Conservation (phyloP, 2,797 vertebrate species). For the Ciconia nigra region DNA sequence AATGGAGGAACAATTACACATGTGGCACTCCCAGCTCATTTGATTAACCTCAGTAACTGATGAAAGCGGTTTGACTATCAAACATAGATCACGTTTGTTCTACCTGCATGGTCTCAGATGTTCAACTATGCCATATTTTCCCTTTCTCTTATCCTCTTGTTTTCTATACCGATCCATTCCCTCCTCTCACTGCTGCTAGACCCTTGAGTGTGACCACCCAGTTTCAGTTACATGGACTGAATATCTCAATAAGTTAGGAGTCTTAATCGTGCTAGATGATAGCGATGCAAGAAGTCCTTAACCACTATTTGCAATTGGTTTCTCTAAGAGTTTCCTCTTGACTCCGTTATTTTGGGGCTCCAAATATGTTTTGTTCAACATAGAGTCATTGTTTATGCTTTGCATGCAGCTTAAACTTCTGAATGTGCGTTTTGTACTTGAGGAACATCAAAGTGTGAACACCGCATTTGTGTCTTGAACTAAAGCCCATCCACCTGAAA, state of each 20-base stretch:
- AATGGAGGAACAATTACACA: background rate
- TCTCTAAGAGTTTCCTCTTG: background rate
- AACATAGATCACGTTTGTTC: background rate
- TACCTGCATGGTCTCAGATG: background rate
- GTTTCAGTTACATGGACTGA: slow-evolving; percentile 28
- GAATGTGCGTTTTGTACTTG: background rate
- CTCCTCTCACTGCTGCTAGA: background rate
- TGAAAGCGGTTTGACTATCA: background rate
- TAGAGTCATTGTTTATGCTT: background rate
- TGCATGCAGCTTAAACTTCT: slow-evolving; percentile 8
- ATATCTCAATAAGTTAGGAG: background rate
- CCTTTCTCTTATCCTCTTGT: background rate
- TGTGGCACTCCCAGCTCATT: background rate
- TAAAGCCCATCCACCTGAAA: background rate
- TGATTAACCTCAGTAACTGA: background rate
- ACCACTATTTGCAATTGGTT: background rate
- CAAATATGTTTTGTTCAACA: background rate
- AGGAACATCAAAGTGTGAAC: background rate
- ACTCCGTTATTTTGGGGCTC: background rate
- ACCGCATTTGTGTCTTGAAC: background rate
- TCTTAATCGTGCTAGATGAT: background rate
- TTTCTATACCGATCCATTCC: background rate
- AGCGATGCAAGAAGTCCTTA: background rate
- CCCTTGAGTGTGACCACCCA: background rate
- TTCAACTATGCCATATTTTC: background rate